These are phyloP conservation scores for Erebia epiphron DNA, from an alignment of 2,888 invertebrate genomes.

Conservation along the genomic window DNA sequence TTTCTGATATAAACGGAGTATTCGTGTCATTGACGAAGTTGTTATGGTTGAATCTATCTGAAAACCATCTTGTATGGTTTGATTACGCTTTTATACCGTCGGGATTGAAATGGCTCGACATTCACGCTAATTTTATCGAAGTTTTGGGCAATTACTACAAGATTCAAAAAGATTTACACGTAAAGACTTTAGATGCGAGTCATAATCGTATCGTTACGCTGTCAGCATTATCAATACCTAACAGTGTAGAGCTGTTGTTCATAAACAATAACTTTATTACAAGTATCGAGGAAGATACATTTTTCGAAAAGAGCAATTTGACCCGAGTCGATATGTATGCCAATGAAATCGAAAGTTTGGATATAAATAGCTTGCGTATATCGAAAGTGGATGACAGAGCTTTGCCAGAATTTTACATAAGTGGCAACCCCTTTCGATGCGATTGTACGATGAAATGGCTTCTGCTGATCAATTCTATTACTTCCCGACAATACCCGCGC, in stretches of 20 bases:
- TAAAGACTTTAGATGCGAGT: constrained; percentile 94
- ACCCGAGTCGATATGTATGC: constrained; percentile 95
- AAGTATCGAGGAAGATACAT: constrained; percentile 91
- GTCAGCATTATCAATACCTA: constrained; percentile 91
- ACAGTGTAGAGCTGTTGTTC: constrained; percentile 92
- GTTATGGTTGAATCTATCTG: constrained; percentile 93
- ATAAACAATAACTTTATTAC: constrained; percentile 95
- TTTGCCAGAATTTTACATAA: constrained; percentile 94
- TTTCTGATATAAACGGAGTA: constrained; percentile 95
- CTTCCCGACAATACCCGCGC: constrained; percentile 90
- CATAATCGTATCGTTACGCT: constrained; percentile 93
- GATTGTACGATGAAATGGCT: constrained; percentile 98
- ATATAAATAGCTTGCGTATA: constrained; percentile 90
- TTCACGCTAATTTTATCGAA: constrained; percentile 94
- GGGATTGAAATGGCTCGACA: constrained; percentile 94
- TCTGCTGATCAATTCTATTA: constrained; percentile 92
- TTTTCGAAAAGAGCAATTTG: constrained; percentile 91
- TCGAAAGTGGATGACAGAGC: constrained; percentile 87
- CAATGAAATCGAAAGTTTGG: constrained; percentile 91
- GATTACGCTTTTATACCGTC: constrained; percentile 95
- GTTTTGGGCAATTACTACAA: constrained; percentile 94
- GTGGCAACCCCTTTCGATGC: constrained; percentile 96
- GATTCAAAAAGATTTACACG: constrained; percentile 89
- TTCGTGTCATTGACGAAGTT: constrained; percentile 92
- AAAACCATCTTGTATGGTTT: constrained; percentile 96